Evolutionary conservation across 2,113 vertebrate genomes (phyloP).

Genomic region (Prietella phreatophila): DNA sequence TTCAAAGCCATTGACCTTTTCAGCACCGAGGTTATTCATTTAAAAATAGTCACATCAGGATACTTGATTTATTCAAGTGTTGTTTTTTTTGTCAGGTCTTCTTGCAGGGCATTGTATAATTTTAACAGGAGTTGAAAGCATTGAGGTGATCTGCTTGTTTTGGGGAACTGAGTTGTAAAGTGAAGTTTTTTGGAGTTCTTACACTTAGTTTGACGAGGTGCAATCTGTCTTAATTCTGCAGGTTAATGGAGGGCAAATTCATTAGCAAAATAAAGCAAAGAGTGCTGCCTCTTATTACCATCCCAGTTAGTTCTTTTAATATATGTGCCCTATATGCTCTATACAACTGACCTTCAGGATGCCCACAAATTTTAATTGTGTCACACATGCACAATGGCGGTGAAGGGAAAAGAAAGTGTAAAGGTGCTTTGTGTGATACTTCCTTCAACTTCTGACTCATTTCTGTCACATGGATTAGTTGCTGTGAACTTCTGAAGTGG

Average conservation of each 20-base stretch:
- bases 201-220: not conserved
- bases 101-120: conserved; percentile 18
- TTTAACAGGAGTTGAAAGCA: conserved; percentile 34
- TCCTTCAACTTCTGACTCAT: not conserved
- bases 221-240: conserved; percentile 67
- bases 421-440: conserved; percentile 10
- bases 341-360: conserved; percentile 61
- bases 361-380: conserved; percentile 21
- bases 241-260: conserved; percentile 70
- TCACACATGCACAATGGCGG: conserved; percentile 5
- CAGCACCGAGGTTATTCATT: conserved; percentile 39
- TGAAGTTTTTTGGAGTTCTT: conserved; percentile 7
- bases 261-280: conserved; percentile 66
- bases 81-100: not conserved
- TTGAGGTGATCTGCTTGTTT: conserved; percentile 16
- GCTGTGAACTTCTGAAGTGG: conserved; percentile 19
- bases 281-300: conserved; percentile 62
- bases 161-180: conserved; percentile 10
- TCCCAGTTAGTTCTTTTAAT: conserved; percentile 50
- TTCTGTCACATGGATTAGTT: conserved; percentile 12
- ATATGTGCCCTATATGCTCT: conserved; percentile 28
- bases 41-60: conserved; percentile 35
- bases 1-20: conserved; percentile 46
- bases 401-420: conserved; percentile 8
- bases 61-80: conserved; percentile 31